Base-by-base conservation (phyloP, 2,888 invertebrate genomes). In the Macrophya annulata region DNA sequence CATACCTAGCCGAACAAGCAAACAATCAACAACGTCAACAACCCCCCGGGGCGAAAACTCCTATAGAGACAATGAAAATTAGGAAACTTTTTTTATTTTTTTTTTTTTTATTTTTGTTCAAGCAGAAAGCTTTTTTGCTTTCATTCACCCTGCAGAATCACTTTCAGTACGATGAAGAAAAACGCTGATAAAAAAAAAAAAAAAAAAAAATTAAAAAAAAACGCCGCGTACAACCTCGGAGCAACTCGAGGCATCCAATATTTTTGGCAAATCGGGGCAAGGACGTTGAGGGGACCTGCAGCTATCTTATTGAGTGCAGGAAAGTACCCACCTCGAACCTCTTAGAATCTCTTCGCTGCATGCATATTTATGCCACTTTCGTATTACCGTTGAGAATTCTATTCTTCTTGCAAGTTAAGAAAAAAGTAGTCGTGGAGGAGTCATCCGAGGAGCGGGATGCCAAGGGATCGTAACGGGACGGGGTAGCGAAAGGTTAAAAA, bases 331-430 rank as follows among this genome's bases (percentile, higher is more conserved):
- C 31, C 31, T 45, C 21, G 25, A 12, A 45, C 74, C 43, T 62
- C 62, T 81, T 81, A 81, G 31, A 31, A 21, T 62, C 81, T 6
- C 12, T 68, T 62, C 37, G n/a, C 17, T 15, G 5, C 81, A 81
- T 81, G 81, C 59, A 81, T 81, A 81, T 81, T 81, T 43, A 81
- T 81, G 81, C 81, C 21, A 81, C 43, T 62, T 62, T 43, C 81
- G 40, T 21, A 17, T 81, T 25, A 43, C 81, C 43, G 25, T 62
- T 62, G 81, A 62, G 43, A 81, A 25, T 81, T 81, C 62, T 62
- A 79, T 81, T 81, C 62, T 55, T 43, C 74, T 17, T 25, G 45
- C 43, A 1, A 37, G 25, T 31, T 31, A 12, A 55, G 17, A 77
- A 77, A 77, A 77, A 77, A 51, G 77, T 21, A 8, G 81, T 15